Conservation (phyloP, 2,113 vertebrate species). For the Bubo scandiacus region DNA sequence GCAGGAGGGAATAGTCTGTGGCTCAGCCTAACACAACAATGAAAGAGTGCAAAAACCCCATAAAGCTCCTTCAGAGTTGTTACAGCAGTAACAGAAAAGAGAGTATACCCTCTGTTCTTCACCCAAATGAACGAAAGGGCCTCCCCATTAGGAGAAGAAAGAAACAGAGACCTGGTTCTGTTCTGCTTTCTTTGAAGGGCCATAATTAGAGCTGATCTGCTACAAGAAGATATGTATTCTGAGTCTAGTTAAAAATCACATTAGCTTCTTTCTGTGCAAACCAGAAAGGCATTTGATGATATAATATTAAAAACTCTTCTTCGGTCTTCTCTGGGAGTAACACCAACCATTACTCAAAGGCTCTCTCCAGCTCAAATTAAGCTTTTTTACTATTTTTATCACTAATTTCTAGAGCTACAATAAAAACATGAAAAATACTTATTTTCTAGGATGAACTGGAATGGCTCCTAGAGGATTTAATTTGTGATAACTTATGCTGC, state of each 20-base stretch:
- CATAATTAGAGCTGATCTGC: background rate
- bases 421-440: background rate
- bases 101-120: background rate
- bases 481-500: conserved; percentile 3
- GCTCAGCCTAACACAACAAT: background rate
- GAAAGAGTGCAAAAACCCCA: background rate
- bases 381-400: background rate
- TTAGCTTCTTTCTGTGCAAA: background rate
- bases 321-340: background rate
- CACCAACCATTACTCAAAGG: background rate
- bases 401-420: background rate
- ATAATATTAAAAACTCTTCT: background rate
- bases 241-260: background rate
- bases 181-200: background rate
- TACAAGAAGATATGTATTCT: background rate
- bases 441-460: background rate
- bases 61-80: background rate
- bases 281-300: background rate
- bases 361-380: background rate
- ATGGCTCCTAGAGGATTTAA: background rate
- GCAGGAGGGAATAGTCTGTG: background rate
- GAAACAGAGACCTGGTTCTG: background rate
- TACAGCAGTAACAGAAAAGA: background rate
- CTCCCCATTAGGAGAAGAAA: background rate
- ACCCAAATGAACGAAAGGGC: background rate